A percentile compares a stretch with the other conserved stretches of the same genome.
These are phyloP conservation scores for Ectobius pallidus DNA, from an alignment of 2,888 invertebrate species.

Conservation along the genomic window DNA sequence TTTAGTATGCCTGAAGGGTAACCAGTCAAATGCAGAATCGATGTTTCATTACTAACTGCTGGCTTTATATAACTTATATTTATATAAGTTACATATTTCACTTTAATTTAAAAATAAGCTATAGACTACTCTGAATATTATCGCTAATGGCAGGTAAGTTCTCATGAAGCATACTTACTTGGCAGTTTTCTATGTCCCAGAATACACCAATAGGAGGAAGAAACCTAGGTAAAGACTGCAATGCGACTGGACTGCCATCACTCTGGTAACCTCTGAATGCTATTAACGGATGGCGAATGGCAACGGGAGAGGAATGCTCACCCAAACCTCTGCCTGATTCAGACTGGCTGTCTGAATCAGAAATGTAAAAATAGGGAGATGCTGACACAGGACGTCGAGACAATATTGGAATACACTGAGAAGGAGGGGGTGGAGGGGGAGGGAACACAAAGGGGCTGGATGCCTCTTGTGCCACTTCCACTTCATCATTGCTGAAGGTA, in stretches of 20 bases:
- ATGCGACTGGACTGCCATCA: constrained; percentile 32
- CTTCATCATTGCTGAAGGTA: neutral
- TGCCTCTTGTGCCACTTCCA: neutral
- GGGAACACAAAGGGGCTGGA: constrained; percentile 1
- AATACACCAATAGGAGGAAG: constrained; percentile 82
- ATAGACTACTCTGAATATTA: too few species aligned
- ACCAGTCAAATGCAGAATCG: too few species aligned
- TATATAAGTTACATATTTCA: too few species aligned
- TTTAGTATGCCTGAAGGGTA: too few species aligned
- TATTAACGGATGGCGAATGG: constrained; percentile 8
- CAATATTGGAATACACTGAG: neutral
- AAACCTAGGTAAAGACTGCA: constrained; percentile 30
- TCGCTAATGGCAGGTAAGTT: too few species aligned
- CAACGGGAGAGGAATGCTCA: constrained; percentile 18
- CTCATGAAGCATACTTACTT: too few species aligned
- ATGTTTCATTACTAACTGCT: too few species aligned
- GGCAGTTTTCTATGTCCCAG: constrained; percentile 94
- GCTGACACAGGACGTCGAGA: constrained; percentile 21
- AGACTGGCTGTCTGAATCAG: constrained; percentile 41
- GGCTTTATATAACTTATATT: too few species aligned
- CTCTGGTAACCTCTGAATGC: constrained; percentile 28
- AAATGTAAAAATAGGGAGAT: constrained; percentile 12
- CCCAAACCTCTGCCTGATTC: constrained; percentile 22
- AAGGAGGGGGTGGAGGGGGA: constrained; percentile 9
- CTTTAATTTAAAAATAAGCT: too few species aligned